phyloP scores from a whole-genome alignment of 2,888 invertebrate genomes.

The Hypolimnas misippus region DNA sequence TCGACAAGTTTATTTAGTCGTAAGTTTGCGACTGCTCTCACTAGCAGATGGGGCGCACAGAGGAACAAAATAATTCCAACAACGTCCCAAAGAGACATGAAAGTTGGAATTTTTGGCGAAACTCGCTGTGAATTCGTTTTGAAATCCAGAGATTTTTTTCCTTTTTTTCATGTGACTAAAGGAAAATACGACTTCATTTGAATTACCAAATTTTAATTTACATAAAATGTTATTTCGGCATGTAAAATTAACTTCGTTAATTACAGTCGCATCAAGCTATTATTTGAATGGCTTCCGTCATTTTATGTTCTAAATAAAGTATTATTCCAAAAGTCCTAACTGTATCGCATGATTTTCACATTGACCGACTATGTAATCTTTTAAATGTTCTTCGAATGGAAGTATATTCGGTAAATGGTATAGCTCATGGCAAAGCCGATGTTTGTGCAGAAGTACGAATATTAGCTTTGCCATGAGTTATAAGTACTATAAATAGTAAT shows the following conservation, averaged over 20 bases:
- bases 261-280: neutral
- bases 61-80: slow-evolving; percentile 36
- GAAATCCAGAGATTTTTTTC: slow-evolving; percentile 28
- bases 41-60: slow-evolving; percentile 29
- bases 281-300: no score
- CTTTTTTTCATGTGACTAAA: slow-evolving; percentile 7
- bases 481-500: no score
- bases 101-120: slow-evolving; percentile 36
- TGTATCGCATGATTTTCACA: no score
- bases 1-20: neutral
- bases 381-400: no score
- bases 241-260: slow-evolving; percentile 7
- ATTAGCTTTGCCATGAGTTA: no score
- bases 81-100: slow-evolving; percentile 30
- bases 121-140: slow-evolving; percentile 30
- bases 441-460: no score
- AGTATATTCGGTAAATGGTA: no score
- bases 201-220: slow-evolving; percentile 5
- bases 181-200: slow-evolving; percentile 7
- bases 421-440: no score
- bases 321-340: no score
- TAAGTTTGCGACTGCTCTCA: neutral
- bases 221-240: slow-evolving; percentile 2
- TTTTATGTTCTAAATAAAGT: neutral
- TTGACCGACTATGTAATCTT: no score